Percentiles rank a stretch among this genome's conserved stretches.
Evolutionary conservation across 2,797 vertebrate species (phyloP).

Genomic region (Cyclopterus lumpus): DNA sequence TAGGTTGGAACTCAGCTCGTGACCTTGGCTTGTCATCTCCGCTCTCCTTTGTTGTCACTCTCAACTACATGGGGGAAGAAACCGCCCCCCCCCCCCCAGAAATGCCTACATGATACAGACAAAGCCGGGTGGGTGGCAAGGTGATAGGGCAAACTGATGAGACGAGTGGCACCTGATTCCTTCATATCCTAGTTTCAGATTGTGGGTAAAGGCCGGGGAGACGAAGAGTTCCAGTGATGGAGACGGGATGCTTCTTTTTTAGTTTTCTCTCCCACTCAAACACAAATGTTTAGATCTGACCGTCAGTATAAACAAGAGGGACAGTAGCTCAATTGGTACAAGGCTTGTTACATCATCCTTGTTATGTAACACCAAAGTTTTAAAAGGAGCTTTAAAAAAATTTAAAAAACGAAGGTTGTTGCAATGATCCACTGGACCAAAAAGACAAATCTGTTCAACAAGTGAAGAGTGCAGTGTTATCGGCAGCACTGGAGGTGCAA

Average conservation of each 20-base stretch:
- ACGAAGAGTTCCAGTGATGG: background rate
- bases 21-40: slow-evolving; percentile 58
- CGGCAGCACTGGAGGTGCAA: background rate
- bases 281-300: slow-evolving; percentile 2
- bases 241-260: background rate
- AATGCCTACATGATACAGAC: slow-evolving; percentile 13
- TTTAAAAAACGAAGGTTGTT: background rate
- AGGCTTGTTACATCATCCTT: slow-evolving; percentile 11
- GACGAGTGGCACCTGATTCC: slow-evolving; percentile 19
- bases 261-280: background rate
- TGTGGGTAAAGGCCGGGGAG: background rate
- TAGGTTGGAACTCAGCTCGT: slow-evolving; percentile 38
- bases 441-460: background rate
- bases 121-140: background rate
- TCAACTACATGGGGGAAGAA: slow-evolving; percentile 18
- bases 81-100: background rate
- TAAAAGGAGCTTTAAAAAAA: too few relatives aligned
- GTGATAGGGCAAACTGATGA: background rate
- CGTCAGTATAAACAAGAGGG: background rate
- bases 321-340: slow-evolving; percentile 1
- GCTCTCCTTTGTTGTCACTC: slow-evolving; percentile 48
- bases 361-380: slow-evolving; percentile 12
- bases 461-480: background rate
- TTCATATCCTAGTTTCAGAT: slow-evolving; percentile 9
- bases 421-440: background rate